These are phyloP conservation scores for Schizothorax lantsangensis DNA, from an alignment of 2,797 vertebrate genomes.

Conservation along the genomic window DNA sequence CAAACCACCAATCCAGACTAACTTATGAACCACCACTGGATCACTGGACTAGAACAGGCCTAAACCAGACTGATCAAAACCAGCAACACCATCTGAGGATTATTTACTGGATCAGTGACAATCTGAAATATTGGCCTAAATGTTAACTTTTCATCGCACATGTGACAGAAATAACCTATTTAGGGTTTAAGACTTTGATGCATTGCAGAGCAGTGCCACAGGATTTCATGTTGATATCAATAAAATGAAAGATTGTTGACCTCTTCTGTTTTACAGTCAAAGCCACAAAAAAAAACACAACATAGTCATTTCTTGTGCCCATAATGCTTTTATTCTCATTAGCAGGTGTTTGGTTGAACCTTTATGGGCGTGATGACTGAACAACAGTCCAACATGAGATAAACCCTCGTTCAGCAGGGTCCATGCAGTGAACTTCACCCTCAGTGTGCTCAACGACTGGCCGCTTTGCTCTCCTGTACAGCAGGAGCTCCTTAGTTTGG, in stretches of 20 bases:
- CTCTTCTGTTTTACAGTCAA: neutral
- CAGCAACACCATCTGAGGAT: neutral
- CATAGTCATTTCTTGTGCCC: constrained; percentile 48
- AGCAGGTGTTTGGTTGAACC: constrained; percentile 27
- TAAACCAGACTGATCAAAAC: neutral
- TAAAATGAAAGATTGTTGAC: neutral
- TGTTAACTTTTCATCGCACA: neutral
- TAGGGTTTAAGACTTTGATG: constrained; percentile 4
- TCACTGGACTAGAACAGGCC: neutral
- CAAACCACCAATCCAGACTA: constrained; percentile 65
- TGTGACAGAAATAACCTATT: neutral
- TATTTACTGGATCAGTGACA: neutral
- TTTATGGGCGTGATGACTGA: neutral
- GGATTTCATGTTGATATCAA: neutral
- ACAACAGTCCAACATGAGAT: constrained; percentile 16
- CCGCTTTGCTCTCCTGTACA: constrained; percentile 10
- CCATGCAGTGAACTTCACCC: constrained; percentile 31
- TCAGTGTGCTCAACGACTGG: neutral
- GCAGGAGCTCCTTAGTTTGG: neutral
- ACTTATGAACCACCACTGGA: constrained; percentile 59
- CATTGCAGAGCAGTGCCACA: neutral
- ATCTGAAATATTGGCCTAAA: neutral
- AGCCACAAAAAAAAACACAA: constrained; percentile 14
- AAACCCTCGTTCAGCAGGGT: constrained; percentile 1
- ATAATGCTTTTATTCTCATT: constrained; percentile 51